These are phyloP conservation scores for Menidia beryllina DNA, from an alignment of 2,113 vertebrate species.

Conservation along the genomic window DNA sequence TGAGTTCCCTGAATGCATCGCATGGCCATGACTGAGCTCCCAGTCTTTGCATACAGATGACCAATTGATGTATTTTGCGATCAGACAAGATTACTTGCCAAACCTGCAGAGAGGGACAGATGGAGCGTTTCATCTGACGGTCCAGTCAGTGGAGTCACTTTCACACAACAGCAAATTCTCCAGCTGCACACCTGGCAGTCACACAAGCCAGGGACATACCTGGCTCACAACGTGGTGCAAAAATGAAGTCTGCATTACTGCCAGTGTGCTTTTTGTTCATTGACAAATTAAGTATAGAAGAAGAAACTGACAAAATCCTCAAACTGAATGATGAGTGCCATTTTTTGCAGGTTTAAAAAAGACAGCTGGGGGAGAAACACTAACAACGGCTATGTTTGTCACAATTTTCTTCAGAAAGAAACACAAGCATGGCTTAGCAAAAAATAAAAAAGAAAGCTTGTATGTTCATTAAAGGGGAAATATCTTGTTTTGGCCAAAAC, in stretches of 20 bases:
- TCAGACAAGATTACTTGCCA: constrained; percentile 28
- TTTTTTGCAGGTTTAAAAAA: constrained; percentile 16
- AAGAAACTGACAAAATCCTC: not conserved
- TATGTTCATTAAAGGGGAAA: not conserved
- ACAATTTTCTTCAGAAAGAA: not conserved
- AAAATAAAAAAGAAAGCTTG: not conserved
- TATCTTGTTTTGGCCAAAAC: not conserved
- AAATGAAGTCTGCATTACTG: constrained; percentile 32
- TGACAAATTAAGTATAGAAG: constrained; percentile 29
- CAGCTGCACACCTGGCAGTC: constrained; percentile 14
- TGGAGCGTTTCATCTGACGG: constrained; percentile 41
- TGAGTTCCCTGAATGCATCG: not conserved
- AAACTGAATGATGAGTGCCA: constrained; percentile 16
- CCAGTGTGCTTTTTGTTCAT: not conserved
- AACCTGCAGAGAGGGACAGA: constrained; percentile 40
- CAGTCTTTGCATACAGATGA: constrained; percentile 37
- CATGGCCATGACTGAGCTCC: constrained; percentile 4
- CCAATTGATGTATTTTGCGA: constrained; percentile 45
- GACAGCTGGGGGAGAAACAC: not conserved
- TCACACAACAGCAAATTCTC: constrained; percentile 5
- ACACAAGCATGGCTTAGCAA: not conserved
- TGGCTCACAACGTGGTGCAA: not conserved
- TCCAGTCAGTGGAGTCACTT: constrained; percentile 19
- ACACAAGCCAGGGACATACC: constrained; percentile 5
- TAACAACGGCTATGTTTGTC: not conserved